Percentiles rank a stretch among this genome's conserved stretches.
phyloP scores from a whole-genome alignment of 2,888 invertebrate genomes.

The Tipula unca region DNA sequence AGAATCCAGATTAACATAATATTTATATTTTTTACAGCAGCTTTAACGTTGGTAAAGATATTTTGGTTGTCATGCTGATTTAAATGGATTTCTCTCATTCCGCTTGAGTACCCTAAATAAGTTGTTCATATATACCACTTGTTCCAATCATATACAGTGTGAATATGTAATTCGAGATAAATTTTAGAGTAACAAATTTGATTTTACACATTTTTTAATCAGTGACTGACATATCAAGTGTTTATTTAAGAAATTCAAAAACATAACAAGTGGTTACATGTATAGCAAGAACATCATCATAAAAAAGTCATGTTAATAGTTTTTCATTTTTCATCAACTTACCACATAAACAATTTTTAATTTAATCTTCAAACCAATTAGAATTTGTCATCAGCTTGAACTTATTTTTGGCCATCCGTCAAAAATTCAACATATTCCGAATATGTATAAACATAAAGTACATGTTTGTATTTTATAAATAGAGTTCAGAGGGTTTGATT shows the following conservation, averaged over 20 bases:
- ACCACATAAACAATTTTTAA: neutral
- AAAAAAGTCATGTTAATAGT: neutral
- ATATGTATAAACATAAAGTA: neutral
- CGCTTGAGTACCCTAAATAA: too few species aligned
- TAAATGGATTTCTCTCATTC: too few species aligned
- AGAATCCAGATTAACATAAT: too few species aligned
- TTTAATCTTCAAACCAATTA: neutral
- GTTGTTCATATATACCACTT: neutral
- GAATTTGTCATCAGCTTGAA: neutral
- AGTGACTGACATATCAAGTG: neutral
- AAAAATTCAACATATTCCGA: neutral
- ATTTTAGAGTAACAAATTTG: neutral
- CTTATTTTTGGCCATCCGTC: neutral
- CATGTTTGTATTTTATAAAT: too few species aligned
- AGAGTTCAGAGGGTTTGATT: neutral
- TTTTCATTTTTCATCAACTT: neutral
- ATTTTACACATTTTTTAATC: neutral
- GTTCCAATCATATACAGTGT: neutral
- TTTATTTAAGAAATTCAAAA: neutral
- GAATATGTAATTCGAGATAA: neutral
- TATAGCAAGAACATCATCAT: neutral
- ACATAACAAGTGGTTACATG: neutral
- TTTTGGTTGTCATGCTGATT: too few species aligned
- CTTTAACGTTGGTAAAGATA: too few species aligned
- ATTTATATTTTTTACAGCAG: too few species aligned